phyloP scores from a whole-genome alignment of 2,797 vertebrate genomes.

The Sardinella longiceps region DNA sequence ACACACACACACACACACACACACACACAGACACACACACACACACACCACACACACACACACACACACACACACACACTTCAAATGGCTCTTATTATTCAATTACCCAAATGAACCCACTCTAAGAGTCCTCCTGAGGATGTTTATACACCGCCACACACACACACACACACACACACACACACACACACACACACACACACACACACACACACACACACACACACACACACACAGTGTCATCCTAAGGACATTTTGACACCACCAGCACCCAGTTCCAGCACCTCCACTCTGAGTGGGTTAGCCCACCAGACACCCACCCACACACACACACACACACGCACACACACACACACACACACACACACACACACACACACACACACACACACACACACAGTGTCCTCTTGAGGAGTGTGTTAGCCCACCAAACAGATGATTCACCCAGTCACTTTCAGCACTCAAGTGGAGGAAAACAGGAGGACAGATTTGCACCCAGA shows the following conservation, averaged over 20 bases:
- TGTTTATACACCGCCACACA: neutral
- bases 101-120: constrained; percentile 66
- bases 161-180: neutral
- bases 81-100: constrained; percentile 67
- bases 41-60: too few species aligned
- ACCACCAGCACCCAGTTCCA: neutral
- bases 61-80: too few species aligned
- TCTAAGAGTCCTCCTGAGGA: constrained; percentile 35
- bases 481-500: neutral
- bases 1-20: too few species aligned
- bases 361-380: neutral
- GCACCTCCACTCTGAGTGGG: neutral
- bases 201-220: too few species aligned
- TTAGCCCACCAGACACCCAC: neutral
- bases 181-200: neutral
- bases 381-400: neutral
- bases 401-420: neutral
- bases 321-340: constrained; percentile 18
- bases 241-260: neutral
- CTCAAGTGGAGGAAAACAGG: neutral
- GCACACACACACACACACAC: constrained; percentile 5
- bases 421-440: neutral
- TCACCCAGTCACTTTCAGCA: neutral
- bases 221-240: constrained; percentile 1
- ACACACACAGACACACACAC: too few species aligned